Evolutionary conservation across 2,797 vertebrate species (phyloP).

Genomic region (Orientallactaga sibirica): DNA sequence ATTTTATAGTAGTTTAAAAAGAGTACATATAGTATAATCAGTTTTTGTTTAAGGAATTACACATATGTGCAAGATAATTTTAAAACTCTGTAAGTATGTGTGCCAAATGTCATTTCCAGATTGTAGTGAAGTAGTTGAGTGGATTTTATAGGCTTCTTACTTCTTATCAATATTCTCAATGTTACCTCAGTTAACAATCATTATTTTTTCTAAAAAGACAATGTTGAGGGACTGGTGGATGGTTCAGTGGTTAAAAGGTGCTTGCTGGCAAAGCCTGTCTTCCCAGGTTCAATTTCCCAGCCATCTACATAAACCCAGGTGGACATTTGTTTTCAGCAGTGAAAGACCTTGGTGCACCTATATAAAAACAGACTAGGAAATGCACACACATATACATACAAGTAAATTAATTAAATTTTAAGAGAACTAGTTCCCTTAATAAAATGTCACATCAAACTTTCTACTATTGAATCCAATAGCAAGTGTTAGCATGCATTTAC

Average conservation of each 20-base stretch:
- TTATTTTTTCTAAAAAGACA: neutral
- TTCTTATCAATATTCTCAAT: slow-evolving; percentile 12
- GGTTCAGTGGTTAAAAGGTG: too few relatives aligned
- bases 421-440: neutral
- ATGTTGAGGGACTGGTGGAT: too few relatives aligned
- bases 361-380: too few relatives aligned
- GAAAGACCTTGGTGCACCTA: too few relatives aligned
- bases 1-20: slow-evolving; percentile 27
- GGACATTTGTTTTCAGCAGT: too few relatives aligned
- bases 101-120: slow-evolving; percentile 29
- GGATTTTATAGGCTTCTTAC: neutral
- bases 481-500: slow-evolving; percentile 46
- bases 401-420: too few relatives aligned
- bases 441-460: neutral
- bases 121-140: neutral
- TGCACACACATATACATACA: too few relatives aligned
- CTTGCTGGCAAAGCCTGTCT: too few relatives aligned
- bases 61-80: slow-evolving; percentile 40
- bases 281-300: too few relatives aligned
- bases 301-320: too few relatives aligned
- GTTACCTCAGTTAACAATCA: slow-evolving; percentile 22
- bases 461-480: neutral
- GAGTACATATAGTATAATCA: neutral
- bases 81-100: neutral
- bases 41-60: slow-evolving; percentile 54